Evolutionary conservation across 2,888 invertebrate genomes (phyloP).

Genomic region (Amaurobius ferox): DNA sequence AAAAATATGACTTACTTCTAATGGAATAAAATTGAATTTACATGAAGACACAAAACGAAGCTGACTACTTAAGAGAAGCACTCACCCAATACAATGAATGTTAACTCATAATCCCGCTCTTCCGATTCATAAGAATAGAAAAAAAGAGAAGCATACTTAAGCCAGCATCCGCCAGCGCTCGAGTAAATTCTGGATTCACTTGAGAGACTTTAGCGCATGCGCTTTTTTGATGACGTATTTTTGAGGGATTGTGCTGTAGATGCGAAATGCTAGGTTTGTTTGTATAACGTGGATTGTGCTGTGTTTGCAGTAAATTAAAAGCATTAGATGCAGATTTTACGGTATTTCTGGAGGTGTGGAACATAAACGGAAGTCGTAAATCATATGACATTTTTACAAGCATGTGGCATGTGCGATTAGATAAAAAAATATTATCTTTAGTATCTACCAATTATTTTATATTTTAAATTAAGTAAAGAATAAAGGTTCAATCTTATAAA

Average conservation of each 20-base stretch:
- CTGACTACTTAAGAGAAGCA: not conserved
- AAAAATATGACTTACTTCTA: conserved; percentile 23
- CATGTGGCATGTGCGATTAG: no score
- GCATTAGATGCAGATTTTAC: not conserved
- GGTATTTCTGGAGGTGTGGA: not conserved
- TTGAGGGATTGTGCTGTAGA: conserved; percentile 38
- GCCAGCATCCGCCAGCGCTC: conserved; percentile 15
- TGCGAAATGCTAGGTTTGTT: conserved; percentile 47
- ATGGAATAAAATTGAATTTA: not conserved
- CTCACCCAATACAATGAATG: not conserved
- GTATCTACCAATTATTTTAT: no score
- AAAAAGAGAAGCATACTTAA: conserved; percentile 41
- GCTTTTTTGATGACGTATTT: conserved; percentile 25
- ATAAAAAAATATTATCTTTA: no score
- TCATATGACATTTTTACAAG: not conserved
- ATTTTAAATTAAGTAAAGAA: no score
- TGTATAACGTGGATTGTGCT: conserved; percentile 28
- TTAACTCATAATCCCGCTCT: conserved; percentile 9
- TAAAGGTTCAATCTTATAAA: no score
- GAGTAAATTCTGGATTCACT: conserved; percentile 27
- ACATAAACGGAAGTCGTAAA: not conserved
- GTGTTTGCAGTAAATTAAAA: conserved; percentile 48
- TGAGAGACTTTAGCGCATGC: conserved; percentile 25
- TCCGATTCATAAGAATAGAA: conserved; percentile 49
- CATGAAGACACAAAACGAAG: no score